Evolutionary conservation across 2,888 invertebrate genomes (phyloP).

Genomic region (Plebejus anna): DNA sequence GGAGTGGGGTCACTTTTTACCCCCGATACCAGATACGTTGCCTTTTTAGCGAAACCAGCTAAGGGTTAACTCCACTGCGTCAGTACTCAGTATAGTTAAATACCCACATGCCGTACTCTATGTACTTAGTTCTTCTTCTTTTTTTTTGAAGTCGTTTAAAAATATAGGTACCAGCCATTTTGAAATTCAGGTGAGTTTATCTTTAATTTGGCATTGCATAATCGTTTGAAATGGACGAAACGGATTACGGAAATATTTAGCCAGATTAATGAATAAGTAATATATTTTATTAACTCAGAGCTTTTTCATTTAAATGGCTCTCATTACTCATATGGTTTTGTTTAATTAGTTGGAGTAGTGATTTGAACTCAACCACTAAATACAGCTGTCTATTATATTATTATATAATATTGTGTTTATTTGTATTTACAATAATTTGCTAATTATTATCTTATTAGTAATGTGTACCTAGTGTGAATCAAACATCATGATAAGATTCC

Average conservation of each 20-base stretch:
- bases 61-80: no score
- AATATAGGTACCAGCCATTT: background rate
- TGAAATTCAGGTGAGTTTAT: background rate
- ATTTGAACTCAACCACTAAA: slow-evolving; percentile 14
- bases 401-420: background rate
- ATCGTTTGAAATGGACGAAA: background rate
- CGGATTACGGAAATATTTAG: background rate
- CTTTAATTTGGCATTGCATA: background rate
- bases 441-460: background rate
- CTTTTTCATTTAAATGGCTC: slow-evolving; percentile 3
- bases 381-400: background rate
- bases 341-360: background rate
- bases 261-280: background rate
- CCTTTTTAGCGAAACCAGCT: no score
- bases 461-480: background rate
- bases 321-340: slow-evolving; percentile 16
- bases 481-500: no score
- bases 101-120: no score
- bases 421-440: background rate
- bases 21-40: no score
- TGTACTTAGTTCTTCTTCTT: no score
- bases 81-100: no score
- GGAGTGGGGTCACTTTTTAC: no score
- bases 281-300: background rate
- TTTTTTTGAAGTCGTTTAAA: background rate